Base-by-base conservation (phyloP, 2,888 invertebrate genomes). In the Chymomyza procnemis region DNA sequence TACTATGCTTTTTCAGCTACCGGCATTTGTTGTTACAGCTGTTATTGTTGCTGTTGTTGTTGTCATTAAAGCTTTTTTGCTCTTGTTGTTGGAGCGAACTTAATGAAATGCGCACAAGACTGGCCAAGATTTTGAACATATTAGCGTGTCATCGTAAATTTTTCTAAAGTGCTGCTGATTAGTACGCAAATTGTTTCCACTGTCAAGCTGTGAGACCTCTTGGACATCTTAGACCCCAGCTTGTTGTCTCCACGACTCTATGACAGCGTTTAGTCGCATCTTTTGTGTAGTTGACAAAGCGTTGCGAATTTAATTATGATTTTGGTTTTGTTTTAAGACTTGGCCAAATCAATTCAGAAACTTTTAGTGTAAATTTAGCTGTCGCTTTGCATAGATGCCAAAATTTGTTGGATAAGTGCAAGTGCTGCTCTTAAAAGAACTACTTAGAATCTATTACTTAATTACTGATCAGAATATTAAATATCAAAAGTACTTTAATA, bases 71-170 rank as follows among this genome's bases (percentile, higher is more conserved):
- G 26, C 26, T 26, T 6, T n/a, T 16, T 34, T 19, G 58, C 14
- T 61, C 6, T 61, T 52, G 88, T 84, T 88, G 81, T 74, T 88
- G 19, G 59, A 18, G 50, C 55, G 59, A 18, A 47, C 55, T 47
- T 63, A 63, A 63, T 56, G 8, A 19, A 18, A 47, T 47, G 19
- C 59, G 18, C 8, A 59, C 34, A 26, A 34, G 26, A 47, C 21
- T 56, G 62, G 21, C 56, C 59, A 22, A 19, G 48, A 50, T 50
- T 57, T 65, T 67, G 47, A 69, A 59, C 61, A 76, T 65, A 69
- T 75, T 69, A 62, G 63, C 63, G 65, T 69, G 75, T 85, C 85
- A 69, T 64, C 67, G 48, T 65, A 56, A 66, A 70, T 66, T 76
- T 74, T 60, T 50, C 34, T 66, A 46, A 66, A 65, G 56, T 56